A percentile compares a stretch with the other conserved stretches of the same genome.
Conservation (phyloP, 2,113 vertebrate genomes). For the Cheirogaleus medius region DNA sequence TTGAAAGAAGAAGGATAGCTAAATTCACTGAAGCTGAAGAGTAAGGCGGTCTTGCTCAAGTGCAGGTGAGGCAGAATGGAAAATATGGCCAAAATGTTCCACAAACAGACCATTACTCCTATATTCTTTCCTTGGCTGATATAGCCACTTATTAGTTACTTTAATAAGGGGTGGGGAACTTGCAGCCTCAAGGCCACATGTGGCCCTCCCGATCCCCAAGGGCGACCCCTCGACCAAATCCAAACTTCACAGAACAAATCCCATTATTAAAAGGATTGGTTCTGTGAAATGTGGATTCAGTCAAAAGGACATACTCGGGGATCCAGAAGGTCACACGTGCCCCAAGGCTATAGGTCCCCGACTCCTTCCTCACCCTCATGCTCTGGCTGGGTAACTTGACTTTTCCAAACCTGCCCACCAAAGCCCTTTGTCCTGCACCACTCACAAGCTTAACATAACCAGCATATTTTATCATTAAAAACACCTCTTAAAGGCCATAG, state of each 20-base stretch:
- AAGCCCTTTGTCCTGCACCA: not conserved
- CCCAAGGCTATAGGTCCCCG: no score
- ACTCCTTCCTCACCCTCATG: not conserved
- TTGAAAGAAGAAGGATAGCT: not conserved
- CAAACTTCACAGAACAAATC: no score
- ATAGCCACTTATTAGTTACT: not conserved
- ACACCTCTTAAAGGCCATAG: not conserved
- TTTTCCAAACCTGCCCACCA: not conserved
- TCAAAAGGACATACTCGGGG: no score
- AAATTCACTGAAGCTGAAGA: not conserved
- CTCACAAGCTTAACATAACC: not conserved
- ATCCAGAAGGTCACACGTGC: no score
- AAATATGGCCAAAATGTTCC: not conserved
- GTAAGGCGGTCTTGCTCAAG: not conserved
- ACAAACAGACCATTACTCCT: not conserved
- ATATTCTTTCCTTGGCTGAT: not conserved
- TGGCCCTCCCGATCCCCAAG: no score
- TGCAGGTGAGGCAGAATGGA: not conserved
- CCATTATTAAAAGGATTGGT: no score
- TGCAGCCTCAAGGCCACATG: no score
- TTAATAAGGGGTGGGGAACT: no score
- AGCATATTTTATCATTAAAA: conserved; percentile 1
- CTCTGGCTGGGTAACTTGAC: not conserved
- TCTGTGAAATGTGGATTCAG: no score
- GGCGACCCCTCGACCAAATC: no score